A percentile compares a stretch with the other conserved stretches of the same genome.
Conservation (phyloP, 1,140 invertebrate genomes). For the Halictus rubicundus region DNA sequence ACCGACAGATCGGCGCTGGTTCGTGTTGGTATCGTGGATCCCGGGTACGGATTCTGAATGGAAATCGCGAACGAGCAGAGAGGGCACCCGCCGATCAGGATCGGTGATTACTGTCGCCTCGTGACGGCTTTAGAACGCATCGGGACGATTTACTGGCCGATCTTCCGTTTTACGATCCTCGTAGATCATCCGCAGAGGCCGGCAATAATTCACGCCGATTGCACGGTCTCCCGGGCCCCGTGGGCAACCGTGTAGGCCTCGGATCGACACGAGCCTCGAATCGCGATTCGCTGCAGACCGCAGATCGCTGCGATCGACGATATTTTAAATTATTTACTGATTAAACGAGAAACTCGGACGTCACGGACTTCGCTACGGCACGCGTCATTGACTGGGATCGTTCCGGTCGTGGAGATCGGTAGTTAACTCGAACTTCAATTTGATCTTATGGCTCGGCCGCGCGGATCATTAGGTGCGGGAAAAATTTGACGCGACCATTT, state of each 20-base stretch:
- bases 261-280: neutral
- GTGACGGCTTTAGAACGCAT: slow-evolving; percentile 29
- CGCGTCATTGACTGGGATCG: too few relatives aligned
- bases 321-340: too few relatives aligned
- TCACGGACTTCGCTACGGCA: too few relatives aligned
- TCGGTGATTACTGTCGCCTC: slow-evolving; percentile 27
- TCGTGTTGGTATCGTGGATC: neutral
- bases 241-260: neutral
- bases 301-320: too few relatives aligned
- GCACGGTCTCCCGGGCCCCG: slow-evolving; percentile 8
- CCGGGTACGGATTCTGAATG: slow-evolving; percentile 17
- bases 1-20: slow-evolving; percentile 1
- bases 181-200: slow-evolving; percentile 22
- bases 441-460: too few relatives aligned
- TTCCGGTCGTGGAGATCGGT: too few relatives aligned
- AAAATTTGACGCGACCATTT: too few relatives aligned
- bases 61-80: neutral
- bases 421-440: too few relatives aligned
- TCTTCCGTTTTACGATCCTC: slow-evolving; percentile 24
- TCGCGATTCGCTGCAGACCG: neutral
- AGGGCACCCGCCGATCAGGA: neutral
- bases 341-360: too few relatives aligned
- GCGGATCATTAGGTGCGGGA: too few relatives aligned
- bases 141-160: slow-evolving; percentile 29
- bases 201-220: slow-evolving; percentile 26